phyloP scores from a whole-genome alignment of 2,888 invertebrate species.

The Zele albiditarsus region DNA sequence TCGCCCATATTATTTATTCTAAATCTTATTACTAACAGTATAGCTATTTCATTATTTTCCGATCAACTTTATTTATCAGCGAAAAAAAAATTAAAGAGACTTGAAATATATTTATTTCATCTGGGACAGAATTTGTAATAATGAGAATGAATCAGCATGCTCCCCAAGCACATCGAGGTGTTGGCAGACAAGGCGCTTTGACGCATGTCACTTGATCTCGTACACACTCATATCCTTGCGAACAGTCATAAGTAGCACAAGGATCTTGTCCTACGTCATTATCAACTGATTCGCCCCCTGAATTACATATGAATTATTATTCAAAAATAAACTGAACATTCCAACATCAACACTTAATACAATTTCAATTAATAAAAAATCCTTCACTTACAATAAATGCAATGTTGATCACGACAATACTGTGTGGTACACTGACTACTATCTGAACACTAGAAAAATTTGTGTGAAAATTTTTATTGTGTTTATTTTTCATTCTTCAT shows the following conservation, averaged over 20 bases:
- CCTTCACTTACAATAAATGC: conserved; percentile 41
- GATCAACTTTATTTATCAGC: too few species aligned
- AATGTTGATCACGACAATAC: conserved; percentile 42
- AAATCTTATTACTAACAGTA: too few species aligned
- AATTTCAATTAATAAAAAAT: too few species aligned
- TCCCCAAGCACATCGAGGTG: conserved; percentile 12
- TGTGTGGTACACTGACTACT: conserved; percentile 40
- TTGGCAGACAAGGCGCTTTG: conserved; percentile 36
- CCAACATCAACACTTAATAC: not conserved
- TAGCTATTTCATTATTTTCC: too few species aligned
- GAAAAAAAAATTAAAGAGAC: too few species aligned
- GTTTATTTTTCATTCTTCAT: not conserved
- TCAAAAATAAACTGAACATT: not conserved
- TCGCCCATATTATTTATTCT: too few species aligned
- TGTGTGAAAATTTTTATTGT: not conserved
- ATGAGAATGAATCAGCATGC: not conserved
- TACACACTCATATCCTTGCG: conserved; percentile 24
- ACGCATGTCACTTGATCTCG: conserved; percentile 37
- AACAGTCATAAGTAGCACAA: conserved; percentile 27
- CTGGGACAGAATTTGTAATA: too few species aligned
- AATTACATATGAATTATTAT: not conserved
- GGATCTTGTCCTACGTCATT: conserved; percentile 39
- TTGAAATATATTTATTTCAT: too few species aligned
- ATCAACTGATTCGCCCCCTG: conserved; percentile 30
- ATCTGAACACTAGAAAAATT: conserved; percentile 28